These are phyloP conservation scores for Picus viridis DNA, from an alignment of 2,797 vertebrate genomes.

Conservation along the genomic window DNA sequence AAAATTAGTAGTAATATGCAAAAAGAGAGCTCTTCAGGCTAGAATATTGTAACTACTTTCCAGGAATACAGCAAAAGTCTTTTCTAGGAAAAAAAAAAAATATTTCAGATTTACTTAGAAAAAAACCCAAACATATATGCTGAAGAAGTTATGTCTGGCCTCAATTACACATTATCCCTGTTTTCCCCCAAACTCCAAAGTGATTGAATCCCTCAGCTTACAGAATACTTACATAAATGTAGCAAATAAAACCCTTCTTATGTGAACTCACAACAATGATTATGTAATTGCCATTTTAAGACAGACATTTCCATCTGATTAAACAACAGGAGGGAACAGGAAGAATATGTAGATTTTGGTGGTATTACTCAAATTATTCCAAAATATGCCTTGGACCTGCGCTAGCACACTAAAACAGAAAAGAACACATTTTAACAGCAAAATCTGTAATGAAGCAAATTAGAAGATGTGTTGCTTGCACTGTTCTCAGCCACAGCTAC, in stretches of 20 bases:
- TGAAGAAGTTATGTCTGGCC: neutral
- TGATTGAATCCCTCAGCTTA: neutral
- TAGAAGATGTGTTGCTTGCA: neutral
- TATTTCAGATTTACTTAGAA: neutral
- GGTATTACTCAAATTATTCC: neutral
- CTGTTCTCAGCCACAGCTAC: neutral
- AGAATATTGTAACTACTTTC: neutral
- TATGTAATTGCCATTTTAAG: neutral
- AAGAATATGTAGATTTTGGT: neutral
- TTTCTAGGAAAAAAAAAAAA: neutral
- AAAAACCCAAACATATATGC: neutral
- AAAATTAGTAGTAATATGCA: neutral
- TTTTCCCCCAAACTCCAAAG: neutral
- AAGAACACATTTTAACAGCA: neutral
- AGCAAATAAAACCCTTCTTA: neutral
- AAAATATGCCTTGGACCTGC: neutral
- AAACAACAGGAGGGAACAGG: neutral
- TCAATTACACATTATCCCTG: neutral
- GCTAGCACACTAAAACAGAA: neutral
- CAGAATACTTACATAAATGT: neutral
- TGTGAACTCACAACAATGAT: neutral
- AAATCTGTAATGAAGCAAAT: slow-evolving; percentile 10
- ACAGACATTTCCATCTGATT: neutral
- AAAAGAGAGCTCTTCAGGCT: neutral
- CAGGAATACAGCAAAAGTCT: neutral